These are phyloP conservation scores for Cephalopholis sonnerati DNA, from an alignment of 2,113 vertebrate species.

Conservation along the genomic window DNA sequence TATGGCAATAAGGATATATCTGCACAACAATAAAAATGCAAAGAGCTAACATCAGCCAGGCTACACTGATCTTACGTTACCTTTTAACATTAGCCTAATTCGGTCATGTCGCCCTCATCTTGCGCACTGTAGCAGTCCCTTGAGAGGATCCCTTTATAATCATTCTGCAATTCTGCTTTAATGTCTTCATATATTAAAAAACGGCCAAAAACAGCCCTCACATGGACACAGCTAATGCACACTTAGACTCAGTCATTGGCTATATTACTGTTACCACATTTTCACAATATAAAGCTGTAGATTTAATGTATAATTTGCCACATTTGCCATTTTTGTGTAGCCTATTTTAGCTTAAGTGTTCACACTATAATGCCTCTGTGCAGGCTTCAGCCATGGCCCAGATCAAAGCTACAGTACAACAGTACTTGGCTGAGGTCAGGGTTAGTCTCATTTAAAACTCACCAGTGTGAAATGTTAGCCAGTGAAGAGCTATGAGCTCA, in stretches of 20 bases:
- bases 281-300: neutral
- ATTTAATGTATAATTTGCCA: neutral
- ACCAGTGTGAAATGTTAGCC: conserved; percentile 1
- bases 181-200: no score
- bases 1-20: no score
- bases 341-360: neutral
- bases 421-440: neutral
- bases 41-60: no score
- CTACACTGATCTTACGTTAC: no score
- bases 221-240: neutral
- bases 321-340: neutral
- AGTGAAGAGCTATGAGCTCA: conserved; percentile 1
- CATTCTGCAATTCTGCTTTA: neutral
- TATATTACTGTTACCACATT: neutral
- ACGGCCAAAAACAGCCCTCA: neutral
- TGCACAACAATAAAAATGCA: no score
- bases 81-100: neutral
- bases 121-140: neutral
- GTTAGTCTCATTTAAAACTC: conserved; percentile 19
- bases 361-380: neutral
- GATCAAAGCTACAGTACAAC: neutral
- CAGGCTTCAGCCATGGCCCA: neutral
- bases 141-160: neutral
- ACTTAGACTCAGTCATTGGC: neutral
- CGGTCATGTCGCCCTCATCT: neutral